Percentiles rank a stretch among this genome's conserved stretches.
phyloP scores from a whole-genome alignment of 2,797 vertebrate species.

The Morus bassanus region DNA sequence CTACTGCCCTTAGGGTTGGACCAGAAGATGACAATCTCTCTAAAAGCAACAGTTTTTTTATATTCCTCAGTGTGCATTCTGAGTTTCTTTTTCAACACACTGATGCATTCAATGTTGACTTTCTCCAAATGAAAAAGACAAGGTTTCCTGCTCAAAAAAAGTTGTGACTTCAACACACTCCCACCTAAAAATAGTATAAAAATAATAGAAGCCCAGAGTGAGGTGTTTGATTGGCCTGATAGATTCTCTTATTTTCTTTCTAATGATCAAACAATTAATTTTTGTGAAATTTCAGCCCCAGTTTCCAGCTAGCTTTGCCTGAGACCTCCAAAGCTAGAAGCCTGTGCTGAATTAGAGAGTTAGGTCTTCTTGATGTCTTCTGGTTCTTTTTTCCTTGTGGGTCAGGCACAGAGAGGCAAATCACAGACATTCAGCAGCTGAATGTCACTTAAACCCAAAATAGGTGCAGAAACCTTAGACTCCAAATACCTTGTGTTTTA shows the following conservation, averaged over 20 bases:
- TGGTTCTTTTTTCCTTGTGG: background rate
- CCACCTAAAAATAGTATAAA: background rate
- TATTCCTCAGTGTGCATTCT: background rate
- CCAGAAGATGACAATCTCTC: background rate
- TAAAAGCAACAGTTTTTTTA: background rate
- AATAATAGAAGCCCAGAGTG: background rate
- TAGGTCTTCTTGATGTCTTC: background rate
- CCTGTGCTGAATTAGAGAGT: background rate
- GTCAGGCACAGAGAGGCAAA: background rate
- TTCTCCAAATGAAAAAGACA: background rate
- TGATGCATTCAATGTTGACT: background rate
- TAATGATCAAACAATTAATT: background rate
- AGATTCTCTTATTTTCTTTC: background rate
- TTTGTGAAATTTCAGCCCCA: background rate
- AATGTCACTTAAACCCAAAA: background rate
- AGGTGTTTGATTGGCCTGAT: background rate
- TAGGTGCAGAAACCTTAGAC: background rate
- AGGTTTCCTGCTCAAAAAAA: background rate
- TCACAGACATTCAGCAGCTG: background rate
- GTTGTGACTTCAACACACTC: background rate
- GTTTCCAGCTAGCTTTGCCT: background rate
- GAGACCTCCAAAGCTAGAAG: background rate
- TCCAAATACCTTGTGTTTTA: background rate
- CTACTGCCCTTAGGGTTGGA: background rate
- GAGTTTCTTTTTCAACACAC: background rate